Evolutionary conservation across 2,888 invertebrate species (phyloP), one percentile per base, ranked within the genome.

Genomic region (Caenorhabditis wallacei): DNA sequence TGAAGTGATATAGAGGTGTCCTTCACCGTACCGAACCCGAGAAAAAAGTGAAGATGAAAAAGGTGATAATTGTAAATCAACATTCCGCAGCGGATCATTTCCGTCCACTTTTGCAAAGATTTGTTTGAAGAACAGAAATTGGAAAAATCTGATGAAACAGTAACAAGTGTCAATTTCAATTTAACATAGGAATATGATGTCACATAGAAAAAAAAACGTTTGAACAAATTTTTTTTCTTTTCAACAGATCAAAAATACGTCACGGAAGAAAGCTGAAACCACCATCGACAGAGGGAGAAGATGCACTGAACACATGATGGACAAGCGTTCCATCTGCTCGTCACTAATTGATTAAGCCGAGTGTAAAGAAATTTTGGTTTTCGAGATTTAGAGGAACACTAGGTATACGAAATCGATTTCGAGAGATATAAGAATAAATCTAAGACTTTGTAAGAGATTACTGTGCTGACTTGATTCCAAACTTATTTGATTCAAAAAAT

Each of bases 11-110:
- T 43, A 61, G n/a, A 54, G 63, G 43, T 66, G 75, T 75, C 75
- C 75, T 75, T 75, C 75, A 75, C 51, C 26, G 64, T 72, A 72
- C 53, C 51, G 63, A 63, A 72, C 71, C 70, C 59, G 51, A 61
- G 51, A 48, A 59, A 59, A 63, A 59, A 24, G n/a, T 16, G 53
- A 46, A 64, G 61, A 71, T 7, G 35, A 57, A 63, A 46, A 51
- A 61, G 51, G 68, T 76, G 76, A 76, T 68, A 76, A 76, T 53
- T 76, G 68, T 76, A 61, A 69, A 59, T 68, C 76, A 68, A 76
- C 68, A 76, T 76, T 76, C 68, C 61, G 53, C 18, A 35, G 76
- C 53, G 61, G 30, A 76, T 76, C 76, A 69, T 61, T 69, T 76
- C 24, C 35, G 75, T 40, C 24, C 48, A 48, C 43, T 59, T 63